Evolutionary conservation across 2,113 vertebrate species (phyloP), one percentile per base, ranked within the genome.

Genomic region (Aepyceros melampus): DNA sequence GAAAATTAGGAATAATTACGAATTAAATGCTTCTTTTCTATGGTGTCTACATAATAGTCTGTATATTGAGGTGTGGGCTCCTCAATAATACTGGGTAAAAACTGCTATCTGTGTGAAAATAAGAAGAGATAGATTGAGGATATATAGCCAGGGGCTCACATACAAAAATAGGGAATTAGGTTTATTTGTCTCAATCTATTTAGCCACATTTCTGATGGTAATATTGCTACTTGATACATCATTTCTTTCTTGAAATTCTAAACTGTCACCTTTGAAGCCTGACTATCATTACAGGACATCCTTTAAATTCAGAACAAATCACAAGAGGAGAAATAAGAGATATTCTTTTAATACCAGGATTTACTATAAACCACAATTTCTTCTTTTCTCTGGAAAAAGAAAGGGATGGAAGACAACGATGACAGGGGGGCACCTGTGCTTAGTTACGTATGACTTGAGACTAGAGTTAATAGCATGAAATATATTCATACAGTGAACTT

Each of bases 401-500:
- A 91, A 67, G 49, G 36, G 62, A 17, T 0, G 1, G 82, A 78
- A 84, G 78, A 60, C 27, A 88, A 92, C n/a, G 55, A 82, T 86
- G 96, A 84, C 56, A 91, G 71, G 58, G 19, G 86, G 51, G 47
- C 27, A 79, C 83, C 91, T 89, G 87, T 95, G 86, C 94, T 97
- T 87, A 89, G 95, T 96, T 97, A 88, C 88, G 84, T 95, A 60
- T 51, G 79, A 98, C 91, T 87, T 93, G 92, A 96, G 93, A 64
- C 62, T 83, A 4, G 56, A 95, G 91, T 96, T 96, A 98, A 97
- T 95, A 94, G 96, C 94, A 91, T 97, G 96, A 93, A 98, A 97
- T 97, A 88, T 97, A 98, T 98, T 98, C 98, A 98, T 95, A 84
- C 95, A 84, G 95, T 87, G 95, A 98, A 96, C 92, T 98, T 97